Evolutionary conservation across 2,113 vertebrate genomes (phyloP).

Genomic region (Mystacornis crossleyi): DNA sequence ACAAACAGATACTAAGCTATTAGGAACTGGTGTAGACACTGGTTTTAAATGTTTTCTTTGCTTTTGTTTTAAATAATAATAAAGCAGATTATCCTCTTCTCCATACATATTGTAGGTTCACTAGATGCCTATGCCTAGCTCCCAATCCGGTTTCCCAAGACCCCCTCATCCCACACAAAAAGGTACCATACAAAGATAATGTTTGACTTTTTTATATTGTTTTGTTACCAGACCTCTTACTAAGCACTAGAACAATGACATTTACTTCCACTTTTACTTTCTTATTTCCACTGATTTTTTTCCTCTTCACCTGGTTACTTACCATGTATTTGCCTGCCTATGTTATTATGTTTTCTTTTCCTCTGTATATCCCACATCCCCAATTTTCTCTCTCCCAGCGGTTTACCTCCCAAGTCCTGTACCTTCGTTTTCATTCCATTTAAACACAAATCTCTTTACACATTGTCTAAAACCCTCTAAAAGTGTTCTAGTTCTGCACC

Average conservation of each 20-base stretch:
- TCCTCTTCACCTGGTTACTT: neutral
- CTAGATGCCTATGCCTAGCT: slow-evolving; percentile 73
- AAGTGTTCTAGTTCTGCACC: neutral
- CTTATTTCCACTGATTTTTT: neutral
- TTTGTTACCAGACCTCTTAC: slow-evolving; percentile 46
- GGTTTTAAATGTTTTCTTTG: slow-evolving; percentile 57
- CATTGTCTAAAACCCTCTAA: neutral
- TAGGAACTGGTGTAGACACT: slow-evolving; percentile 30
- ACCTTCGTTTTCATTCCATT: neutral
- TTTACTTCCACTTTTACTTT: neutral
- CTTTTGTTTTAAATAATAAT: slow-evolving; percentile 66
- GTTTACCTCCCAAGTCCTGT: neutral
- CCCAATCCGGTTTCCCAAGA: slow-evolving; percentile 72
- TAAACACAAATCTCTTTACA: neutral
- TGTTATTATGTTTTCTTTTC: neutral
- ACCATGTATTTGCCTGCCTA: neutral
- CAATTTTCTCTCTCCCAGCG: neutral
- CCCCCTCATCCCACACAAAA: slow-evolving; percentile 72
- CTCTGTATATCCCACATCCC: neutral
- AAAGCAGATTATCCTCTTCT: slow-evolving; percentile 72
- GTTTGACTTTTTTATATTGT: slow-evolving; percentile 65
- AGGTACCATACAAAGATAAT: slow-evolving; percentile 68
- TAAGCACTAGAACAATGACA: slow-evolving; percentile 34
- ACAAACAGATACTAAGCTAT: neutral
- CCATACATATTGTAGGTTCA: slow-evolving; percentile 71